Evolutionary conservation across 2,888 invertebrate genomes (phyloP).

Genomic region (Temnothorax ravouxi): DNA sequence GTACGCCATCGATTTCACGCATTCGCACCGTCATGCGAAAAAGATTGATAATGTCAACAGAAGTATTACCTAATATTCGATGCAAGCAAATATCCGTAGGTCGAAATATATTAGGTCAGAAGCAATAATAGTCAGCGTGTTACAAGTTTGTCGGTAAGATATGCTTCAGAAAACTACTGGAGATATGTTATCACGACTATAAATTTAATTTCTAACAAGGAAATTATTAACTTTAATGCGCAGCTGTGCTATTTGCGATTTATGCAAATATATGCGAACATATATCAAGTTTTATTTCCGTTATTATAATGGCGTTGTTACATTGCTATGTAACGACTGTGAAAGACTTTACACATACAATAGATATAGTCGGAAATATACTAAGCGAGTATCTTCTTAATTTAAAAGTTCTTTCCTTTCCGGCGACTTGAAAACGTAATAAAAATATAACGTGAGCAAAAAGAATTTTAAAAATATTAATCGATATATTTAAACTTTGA

Average conservation of each 20-base stretch:
- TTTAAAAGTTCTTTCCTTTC: not conserved
- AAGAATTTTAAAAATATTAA: not conserved
- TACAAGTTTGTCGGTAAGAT: conserved; percentile 6
- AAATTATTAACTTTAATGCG: conserved; percentile 21
- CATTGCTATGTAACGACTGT: not conserved
- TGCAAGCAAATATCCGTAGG: not conserved
- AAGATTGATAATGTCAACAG: not conserved
- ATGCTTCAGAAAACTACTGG: not conserved
- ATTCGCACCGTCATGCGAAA: not conserved
- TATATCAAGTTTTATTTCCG: not conserved
- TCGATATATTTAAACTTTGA: not conserved
- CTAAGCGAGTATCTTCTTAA: not conserved
- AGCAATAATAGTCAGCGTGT: not conserved
- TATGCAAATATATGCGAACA: no score
- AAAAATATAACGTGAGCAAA: not conserved
- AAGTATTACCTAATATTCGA: not conserved
- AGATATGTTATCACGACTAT: conserved; percentile 5
- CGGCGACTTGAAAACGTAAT: no score
- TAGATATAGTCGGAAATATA: not conserved
- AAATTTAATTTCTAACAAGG: conserved; percentile 5
- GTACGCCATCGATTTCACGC: conserved; percentile 4
- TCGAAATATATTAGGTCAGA: not conserved
- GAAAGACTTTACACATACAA: not conserved
- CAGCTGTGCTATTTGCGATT: not conserved
- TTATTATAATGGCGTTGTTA: not conserved